Base-by-base conservation (phyloP, 1,140 invertebrate species). In the Prorops nasuta region DNA sequence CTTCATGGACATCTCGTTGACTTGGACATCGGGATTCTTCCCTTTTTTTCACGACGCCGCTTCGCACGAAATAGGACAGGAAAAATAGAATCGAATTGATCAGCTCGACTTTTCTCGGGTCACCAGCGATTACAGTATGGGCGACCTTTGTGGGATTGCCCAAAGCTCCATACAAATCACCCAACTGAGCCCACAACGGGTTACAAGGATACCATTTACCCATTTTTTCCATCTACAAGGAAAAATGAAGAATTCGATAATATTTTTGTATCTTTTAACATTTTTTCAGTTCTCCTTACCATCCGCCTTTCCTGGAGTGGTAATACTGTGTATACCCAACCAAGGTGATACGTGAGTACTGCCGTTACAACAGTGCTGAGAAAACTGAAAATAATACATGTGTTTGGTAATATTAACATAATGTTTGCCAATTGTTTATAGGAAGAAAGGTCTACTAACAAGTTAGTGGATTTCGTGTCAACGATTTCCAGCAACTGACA, bases 361-460 rank as follows among this genome's bases (percentile, higher is more conserved):
- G 90, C 90, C 3, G 91, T 95, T 17, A 95, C 69, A 42, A 95
- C 78, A 12, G 90, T 93, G 68, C 91, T 94, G 44, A 95, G 81
- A 77, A 96, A 96, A 79, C 92, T 96, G 80, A 46, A 83, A 83
- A 32, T 45, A 42, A n/a, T n/a, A n/a, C n/a, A n/a, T n/a, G n/a
- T n/a, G n/a, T n/a, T n/a, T n/a, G n/a, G n/a, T n/a, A n/a, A n/a
- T n/a, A n/a, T n/a, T n/a, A n/a, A n/a, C n/a, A n/a, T n/a, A n/a
- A n/a, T n/a, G n/a, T n/a, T n/a, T n/a, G n/a, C n/a, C n/a, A n/a
- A n/a, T n/a, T n/a, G n/a, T n/a, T n/a, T n/a, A n/a, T n/a, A 37
- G 9, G 16, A 48, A 31, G 45, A 40, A 54, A 52, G 44, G 40
- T 15, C 37, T 34, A 67, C 73, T 67, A 56, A 76, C 74, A 77